phyloP scores from a whole-genome alignment of 2,797 vertebrate genomes.

The Aldrovandia affinis region DNA sequence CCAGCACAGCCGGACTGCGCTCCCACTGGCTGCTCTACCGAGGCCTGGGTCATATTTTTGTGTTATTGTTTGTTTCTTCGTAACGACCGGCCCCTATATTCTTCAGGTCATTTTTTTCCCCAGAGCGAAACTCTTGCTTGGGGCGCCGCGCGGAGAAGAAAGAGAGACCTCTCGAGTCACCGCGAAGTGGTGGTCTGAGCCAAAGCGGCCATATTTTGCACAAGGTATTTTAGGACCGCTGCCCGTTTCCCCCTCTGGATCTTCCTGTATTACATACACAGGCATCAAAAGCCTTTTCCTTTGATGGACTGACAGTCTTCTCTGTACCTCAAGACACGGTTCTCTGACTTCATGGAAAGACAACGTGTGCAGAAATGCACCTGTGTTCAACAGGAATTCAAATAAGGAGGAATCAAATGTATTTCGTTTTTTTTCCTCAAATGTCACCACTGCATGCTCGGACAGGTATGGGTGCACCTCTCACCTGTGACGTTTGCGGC shows the following conservation, averaged over 20 bases:
- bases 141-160: not conserved
- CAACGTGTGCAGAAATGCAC: not conserved
- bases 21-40: conserved; percentile 63
- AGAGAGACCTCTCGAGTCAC: not conserved
- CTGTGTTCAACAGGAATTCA: no score
- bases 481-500: conserved; percentile 88
- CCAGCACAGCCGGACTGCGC: conserved; percentile 50
- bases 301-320: no score
- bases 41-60: conserved; percentile 48
- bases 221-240: no score
- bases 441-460: not conserved
- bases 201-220: no score
- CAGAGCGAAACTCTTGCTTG: not conserved
- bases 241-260: no score
- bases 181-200: not conserved
- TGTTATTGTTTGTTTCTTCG: conserved; percentile 15
- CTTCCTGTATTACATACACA: not conserved
- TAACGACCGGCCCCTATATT: conserved; percentile 8
- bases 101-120: conserved; percentile 29
- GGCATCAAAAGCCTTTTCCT: no score
- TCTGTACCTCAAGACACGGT: no score
- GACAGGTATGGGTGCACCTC: conserved; percentile 21
- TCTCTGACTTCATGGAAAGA: not conserved
- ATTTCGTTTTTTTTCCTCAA: not conserved
- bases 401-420: not conserved